phyloP scores from a whole-genome alignment of 2,797 vertebrate genomes.

The Aldrovandia affinis region DNA sequence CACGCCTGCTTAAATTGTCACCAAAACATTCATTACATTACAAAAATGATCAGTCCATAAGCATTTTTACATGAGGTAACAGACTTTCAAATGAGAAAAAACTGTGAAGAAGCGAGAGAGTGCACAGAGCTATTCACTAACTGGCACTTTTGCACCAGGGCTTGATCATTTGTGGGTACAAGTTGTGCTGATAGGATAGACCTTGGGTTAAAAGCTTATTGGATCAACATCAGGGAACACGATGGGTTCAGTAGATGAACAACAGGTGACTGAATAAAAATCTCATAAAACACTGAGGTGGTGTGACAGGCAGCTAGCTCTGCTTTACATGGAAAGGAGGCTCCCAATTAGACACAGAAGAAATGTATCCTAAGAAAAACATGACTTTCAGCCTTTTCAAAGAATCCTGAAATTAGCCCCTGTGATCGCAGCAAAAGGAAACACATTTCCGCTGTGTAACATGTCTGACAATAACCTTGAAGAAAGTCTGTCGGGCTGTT shows the following conservation, averaged over 20 bases:
- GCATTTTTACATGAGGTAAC: neutral
- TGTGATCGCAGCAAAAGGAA: neutral
- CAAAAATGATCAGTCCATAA: no score
- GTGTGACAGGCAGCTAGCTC: neutral
- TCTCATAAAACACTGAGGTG: neutral
- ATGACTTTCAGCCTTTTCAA: neutral
- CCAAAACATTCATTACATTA: slow-evolving; percentile 41
- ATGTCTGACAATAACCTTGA: neutral
- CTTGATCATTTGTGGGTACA: neutral
- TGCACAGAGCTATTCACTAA: neutral
- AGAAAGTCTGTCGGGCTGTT: neutral
- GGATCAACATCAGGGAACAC: neutral
- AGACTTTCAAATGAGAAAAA: neutral
- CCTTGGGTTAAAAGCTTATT: neutral
- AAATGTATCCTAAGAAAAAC: neutral
- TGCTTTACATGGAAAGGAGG: neutral
- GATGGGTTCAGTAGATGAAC: neutral
- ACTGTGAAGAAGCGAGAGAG: neutral
- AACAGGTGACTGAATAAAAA: neutral
- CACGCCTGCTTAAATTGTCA: slow-evolving; percentile 51
- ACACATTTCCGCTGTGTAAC: neutral
- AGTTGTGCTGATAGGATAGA: neutral
- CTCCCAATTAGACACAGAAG: neutral
- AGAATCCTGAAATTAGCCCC: neutral
- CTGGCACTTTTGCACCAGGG: neutral